Conservation (phyloP, 1,140 invertebrate species). For the Drosophila insularis region DNA sequence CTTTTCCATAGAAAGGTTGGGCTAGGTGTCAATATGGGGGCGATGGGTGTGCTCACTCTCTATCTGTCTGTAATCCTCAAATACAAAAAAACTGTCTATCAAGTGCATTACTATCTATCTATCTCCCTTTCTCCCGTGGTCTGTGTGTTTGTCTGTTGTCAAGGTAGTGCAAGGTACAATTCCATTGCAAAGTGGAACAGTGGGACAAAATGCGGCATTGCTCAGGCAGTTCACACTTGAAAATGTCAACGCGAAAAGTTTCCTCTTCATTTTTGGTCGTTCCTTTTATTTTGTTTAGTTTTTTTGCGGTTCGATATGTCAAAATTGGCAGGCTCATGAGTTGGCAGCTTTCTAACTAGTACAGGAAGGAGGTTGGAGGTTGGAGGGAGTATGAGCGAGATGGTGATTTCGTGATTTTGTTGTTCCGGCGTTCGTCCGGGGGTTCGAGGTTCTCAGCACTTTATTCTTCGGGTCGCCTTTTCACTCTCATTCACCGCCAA, state of each 20-base stretch:
- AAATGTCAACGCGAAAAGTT: slow-evolving; percentile 4
- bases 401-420: slow-evolving; percentile 1
- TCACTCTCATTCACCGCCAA: slow-evolving; percentile 2
- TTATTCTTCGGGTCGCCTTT: background rate
- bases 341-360: background rate
- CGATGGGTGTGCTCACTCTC: background rate
- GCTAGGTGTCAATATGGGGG: no score
- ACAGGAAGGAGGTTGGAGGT: background rate
- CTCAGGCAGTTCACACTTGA: background rate
- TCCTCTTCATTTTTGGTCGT: background rate
- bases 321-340: slow-evolving; percentile 11
- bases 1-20: background rate
- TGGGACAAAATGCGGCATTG: background rate
- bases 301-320: background rate
- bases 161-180: slow-evolving; percentile 46
- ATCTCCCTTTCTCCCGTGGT: background rate
- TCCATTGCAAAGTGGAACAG: slow-evolving; percentile 51
- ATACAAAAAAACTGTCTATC: background rate
- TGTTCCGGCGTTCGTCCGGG: background rate
- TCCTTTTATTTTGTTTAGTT: background rate
- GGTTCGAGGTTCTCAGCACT: background rate
- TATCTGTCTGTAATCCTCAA: no score
- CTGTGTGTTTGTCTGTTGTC: slow-evolving; percentile 19
- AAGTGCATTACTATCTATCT: background rate
- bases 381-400: background rate